phyloP scores from a whole-genome alignment of 1,140 invertebrate genomes.

The Sinella curviseta region DNA sequence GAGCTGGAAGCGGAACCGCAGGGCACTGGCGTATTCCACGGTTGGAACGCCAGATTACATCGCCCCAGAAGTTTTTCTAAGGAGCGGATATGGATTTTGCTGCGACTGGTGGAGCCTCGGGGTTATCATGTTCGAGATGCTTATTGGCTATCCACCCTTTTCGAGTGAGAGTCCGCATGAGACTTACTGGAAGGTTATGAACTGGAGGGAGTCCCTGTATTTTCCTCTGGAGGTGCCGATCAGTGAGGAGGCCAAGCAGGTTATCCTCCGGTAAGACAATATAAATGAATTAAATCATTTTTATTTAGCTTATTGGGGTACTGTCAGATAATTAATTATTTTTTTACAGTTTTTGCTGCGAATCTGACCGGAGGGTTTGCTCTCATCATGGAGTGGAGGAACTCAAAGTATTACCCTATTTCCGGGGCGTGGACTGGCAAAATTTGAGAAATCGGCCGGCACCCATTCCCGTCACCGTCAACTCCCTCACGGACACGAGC shows the following conservation, averaged over 20 bases:
- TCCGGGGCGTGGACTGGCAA: slow-evolving; percentile 91
- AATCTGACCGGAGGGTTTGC: slow-evolving; percentile 87
- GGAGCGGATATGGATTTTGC: slow-evolving; percentile 93
- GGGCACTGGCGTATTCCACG: slow-evolving; percentile 90
- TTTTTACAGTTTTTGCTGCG: slow-evolving; percentile 78
- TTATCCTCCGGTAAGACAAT: slow-evolving; percentile 64
- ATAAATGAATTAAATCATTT: no score
- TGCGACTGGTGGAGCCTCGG: slow-evolving; percentile 99
- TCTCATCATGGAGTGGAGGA: slow-evolving; percentile 85
- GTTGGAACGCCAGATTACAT: slow-evolving; percentile 99
- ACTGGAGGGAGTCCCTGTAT: slow-evolving; percentile 94
- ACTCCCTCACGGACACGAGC: slow-evolving; percentile 78
- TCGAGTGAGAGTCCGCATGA: slow-evolving; percentile 99
- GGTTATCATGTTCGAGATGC: slow-evolving; percentile 99
- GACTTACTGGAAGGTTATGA: slow-evolving; percentile 99
- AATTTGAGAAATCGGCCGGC: slow-evolving; percentile 95
- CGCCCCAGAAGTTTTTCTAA: slow-evolving; percentile 94
- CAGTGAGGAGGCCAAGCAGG: slow-evolving; percentile 86
- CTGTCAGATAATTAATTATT: no score
- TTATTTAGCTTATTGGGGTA: no score
- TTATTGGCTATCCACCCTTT: slow-evolving; percentile 98
- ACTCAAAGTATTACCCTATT: slow-evolving; percentile 79
- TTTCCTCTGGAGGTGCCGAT: slow-evolving; percentile 99
- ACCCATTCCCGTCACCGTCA: slow-evolving; percentile 92
- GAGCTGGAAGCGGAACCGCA: slow-evolving; percentile 94